A percentile compares a stretch with the other conserved stretches of the same genome.
These are phyloP conservation scores for Panorpa germanica DNA, from an alignment of 2,888 invertebrate genomes.

Conservation along the genomic window DNA sequence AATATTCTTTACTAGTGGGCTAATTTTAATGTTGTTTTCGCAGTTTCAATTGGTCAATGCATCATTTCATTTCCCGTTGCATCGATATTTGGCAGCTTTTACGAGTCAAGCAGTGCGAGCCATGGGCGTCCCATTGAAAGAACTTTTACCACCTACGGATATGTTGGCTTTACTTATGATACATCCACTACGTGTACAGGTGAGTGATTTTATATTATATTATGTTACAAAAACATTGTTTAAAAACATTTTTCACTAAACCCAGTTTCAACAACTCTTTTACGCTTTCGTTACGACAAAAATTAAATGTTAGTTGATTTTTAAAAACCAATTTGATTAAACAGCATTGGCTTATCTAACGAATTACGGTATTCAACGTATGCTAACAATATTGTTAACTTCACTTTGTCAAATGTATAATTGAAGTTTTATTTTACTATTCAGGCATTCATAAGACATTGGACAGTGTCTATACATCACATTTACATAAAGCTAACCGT, in stretches of 20 bases:
- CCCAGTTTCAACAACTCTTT: too few species aligned
- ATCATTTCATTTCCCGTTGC: conserved; percentile 91
- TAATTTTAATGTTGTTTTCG: conserved; percentile 15
- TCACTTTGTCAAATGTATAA: too few species aligned
- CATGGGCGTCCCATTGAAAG: conserved; percentile 56
- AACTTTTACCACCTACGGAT: conserved; percentile 62
- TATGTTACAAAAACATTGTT: conserved; percentile 2
- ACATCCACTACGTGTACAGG: conserved; percentile 86
- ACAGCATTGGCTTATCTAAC: too few species aligned
- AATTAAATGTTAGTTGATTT: too few species aligned
- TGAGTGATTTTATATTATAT: conserved; percentile 26
- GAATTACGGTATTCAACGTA: too few species aligned
- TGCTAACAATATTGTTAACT: too few species aligned
- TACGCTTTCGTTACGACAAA: too few species aligned
- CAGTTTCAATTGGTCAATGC: conserved; percentile 69
- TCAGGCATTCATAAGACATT: too few species aligned
- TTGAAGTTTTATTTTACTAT: too few species aligned
- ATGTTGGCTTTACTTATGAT: conserved; percentile 67
- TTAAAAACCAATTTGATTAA: too few species aligned
- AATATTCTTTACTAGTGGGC: conserved; percentile 1
- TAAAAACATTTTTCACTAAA: conserved; percentile 5
- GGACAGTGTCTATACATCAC: too few species aligned
- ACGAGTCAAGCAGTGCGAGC: conserved; percentile 67
- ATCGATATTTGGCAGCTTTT: conserved; percentile 82
- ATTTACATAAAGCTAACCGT: too few species aligned